Percentiles rank a stretch among this genome's conserved stretches.
phyloP scores from a whole-genome alignment of 2,797 vertebrate genomes.

The Eulemur albifrons region DNA sequence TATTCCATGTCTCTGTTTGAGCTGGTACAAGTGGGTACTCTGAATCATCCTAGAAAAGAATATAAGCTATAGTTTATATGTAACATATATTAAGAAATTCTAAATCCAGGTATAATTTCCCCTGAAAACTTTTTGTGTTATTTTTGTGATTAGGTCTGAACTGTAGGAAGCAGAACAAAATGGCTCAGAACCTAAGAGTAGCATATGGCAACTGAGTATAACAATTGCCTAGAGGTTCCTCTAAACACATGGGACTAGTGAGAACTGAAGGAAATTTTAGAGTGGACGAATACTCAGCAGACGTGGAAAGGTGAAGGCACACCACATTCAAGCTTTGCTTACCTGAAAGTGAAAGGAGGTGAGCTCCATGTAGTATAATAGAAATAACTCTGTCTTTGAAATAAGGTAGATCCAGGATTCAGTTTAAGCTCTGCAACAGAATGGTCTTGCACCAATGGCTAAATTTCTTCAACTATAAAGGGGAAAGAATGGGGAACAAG shows the following conservation, averaged over 20 bases:
- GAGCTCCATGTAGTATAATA: rapidly evolving
- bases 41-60: not conserved
- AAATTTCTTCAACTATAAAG: not conserved
- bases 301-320: not conserved
- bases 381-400: not conserved
- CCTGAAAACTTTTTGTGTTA: not conserved
- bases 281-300: not conserved
- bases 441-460: not conserved
- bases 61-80: not conserved
- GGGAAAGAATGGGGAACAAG: not conserved
- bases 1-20: not conserved
- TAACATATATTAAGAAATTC: not conserved
- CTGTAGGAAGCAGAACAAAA: not conserved
- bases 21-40: not conserved
- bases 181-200: not conserved
- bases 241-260: not conserved
- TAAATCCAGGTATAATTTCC: not conserved
- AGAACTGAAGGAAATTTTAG: not conserved
- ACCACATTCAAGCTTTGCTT: not conserved
- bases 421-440: not conserved
- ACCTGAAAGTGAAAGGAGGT: not conserved
- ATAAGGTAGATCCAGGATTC: not conserved
- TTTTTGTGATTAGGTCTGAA: not conserved
- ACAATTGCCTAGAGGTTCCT: no score
- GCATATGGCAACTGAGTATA: not conserved